Conservation (phyloP, 2,797 vertebrate genomes). For the Pagetopsis macropterus region DNA sequence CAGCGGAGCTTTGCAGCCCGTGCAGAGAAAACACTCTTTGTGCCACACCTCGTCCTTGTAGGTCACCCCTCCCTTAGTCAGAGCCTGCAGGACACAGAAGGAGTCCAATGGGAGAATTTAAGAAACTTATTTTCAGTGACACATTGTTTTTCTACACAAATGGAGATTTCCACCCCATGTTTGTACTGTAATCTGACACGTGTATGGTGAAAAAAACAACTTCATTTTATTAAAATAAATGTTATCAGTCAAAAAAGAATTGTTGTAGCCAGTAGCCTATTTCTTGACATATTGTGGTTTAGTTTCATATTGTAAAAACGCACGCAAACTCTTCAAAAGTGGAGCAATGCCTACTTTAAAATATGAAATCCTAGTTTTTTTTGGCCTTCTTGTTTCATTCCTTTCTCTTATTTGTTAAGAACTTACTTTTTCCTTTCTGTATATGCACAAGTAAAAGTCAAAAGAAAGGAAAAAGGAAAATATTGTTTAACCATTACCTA, state of each 20-base stretch:
- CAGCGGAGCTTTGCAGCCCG: conserved; percentile 88
- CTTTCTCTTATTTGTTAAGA: background rate
- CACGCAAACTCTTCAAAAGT: background rate
- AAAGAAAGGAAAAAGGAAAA: background rate
- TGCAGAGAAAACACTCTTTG: conserved; percentile 94
- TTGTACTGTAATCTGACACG: background rate
- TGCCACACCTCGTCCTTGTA: conserved; percentile 96
- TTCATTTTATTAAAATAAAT: background rate
- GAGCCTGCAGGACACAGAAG: conserved; percentile 78
- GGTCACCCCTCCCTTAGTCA: conserved; percentile 94
- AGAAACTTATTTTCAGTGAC: background rate
- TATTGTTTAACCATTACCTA: no score
- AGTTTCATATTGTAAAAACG: background rate
- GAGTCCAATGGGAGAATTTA: background rate
- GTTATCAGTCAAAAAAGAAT: background rate
- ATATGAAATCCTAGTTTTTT: background rate
- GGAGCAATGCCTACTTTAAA: background rate
- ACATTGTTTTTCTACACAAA: background rate
- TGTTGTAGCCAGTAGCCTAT: background rate
- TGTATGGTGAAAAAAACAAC: background rate
- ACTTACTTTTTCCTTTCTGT: background rate
- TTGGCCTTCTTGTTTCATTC: background rate
- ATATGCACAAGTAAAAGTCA: background rate
- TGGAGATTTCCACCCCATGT: background rate
- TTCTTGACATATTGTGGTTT: background rate